Base-by-base conservation (phyloP, 2,888 invertebrate genomes). In the Agonum fuliginosum region DNA sequence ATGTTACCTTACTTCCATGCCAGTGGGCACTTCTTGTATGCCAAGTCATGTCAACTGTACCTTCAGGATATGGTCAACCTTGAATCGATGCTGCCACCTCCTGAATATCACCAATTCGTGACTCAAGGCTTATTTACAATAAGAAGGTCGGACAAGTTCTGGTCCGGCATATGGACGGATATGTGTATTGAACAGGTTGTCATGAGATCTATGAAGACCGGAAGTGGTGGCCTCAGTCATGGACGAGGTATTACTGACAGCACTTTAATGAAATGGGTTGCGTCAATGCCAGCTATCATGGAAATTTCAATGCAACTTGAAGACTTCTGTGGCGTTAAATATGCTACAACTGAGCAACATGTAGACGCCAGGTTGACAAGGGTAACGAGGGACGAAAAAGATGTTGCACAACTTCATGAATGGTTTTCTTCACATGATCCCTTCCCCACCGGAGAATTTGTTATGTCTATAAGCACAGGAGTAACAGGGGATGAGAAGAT, bases 141-240 rank as follows among this genome's bases (percentile, higher is more conserved):
- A 3, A 30, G 30, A 54, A 37, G 30, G 10, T 62, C 74, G 20
- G 76, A 77, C 12, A 71, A 78, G 19, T 62, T 51, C 37, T 78
- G 65, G 51, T 54, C 69, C n/a, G 76, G 78, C 22, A 22, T 65
- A 8, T 78, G 75, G 75, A n/a, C n/a, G n/a, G n/a, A n/a, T 46
- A 27, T 51, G 24, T 69, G 54, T 14, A 70, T 78, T 6, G 75
- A 78, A 19, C 70, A 75, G 43, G 17, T 8, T 12, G 12, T 78
- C 2, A 78, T 78, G 75, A 22, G 78, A 4, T n/a, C 43, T 43
- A 51, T 78, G 65, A 78, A 72, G 43, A 10, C 12, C n/a, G 10
- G 14, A n/a, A n/a, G n/a, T n/a, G 78, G 73, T 8, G 65, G 78
- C 2, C 8, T 78, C 3, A 62, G 67, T 17, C 78, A 22, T 43